phyloP scores from a whole-genome alignment of 2,113 vertebrate genomes.

The Pithys albifrons region DNA sequence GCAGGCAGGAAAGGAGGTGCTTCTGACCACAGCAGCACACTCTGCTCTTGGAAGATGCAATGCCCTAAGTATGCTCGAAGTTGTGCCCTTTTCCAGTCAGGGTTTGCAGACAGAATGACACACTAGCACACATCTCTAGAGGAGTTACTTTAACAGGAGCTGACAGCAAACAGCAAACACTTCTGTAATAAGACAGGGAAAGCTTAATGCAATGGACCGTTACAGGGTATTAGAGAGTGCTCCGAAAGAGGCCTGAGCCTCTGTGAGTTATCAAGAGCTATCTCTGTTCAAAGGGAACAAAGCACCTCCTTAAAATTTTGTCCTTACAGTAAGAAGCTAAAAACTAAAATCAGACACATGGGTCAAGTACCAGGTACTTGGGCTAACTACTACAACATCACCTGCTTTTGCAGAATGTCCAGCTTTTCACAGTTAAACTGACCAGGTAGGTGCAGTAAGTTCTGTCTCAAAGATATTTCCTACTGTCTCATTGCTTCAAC shows the following conservation, averaged over 20 bases:
- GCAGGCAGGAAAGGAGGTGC: neutral
- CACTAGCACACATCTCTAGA: constrained; percentile 13
- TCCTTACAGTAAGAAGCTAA: neutral
- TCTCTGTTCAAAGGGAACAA: neutral
- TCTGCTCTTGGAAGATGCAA: neutral
- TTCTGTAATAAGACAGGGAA: neutral
- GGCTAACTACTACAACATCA: neutral
- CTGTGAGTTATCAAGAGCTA: neutral
- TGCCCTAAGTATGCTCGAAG: neutral
- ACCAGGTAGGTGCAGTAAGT: neutral
- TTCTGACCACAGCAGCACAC: neutral
- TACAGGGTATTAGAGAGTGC: neutral
- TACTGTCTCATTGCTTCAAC: neutral
- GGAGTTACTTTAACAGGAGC: neutral
- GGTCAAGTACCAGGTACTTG: neutral
- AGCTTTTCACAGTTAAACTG: neutral
- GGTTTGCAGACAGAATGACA: constrained; percentile 36
- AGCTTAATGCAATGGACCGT: neutral
- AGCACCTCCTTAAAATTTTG: neutral
- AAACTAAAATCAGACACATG: neutral
- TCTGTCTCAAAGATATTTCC: neutral
- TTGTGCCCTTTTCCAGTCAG: neutral
- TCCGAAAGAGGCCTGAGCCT: neutral
- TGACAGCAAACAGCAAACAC: neutral
- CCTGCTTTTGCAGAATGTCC: neutral